These are phyloP conservation scores for Tetranychus piercei DNA, from an alignment of 2,888 invertebrate genomes.

Conservation along the genomic window DNA sequence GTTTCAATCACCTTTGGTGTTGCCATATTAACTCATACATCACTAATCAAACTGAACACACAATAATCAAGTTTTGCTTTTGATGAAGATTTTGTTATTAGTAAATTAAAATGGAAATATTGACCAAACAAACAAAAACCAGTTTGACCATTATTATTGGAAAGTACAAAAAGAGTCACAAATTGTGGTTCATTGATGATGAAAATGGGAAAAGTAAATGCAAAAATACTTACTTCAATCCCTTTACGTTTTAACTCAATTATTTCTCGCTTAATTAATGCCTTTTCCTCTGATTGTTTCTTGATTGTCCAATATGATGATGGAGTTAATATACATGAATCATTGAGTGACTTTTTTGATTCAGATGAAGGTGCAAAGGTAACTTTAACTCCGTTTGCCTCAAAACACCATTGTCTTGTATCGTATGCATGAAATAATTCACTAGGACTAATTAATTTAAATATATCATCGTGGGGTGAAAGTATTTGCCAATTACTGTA, in stretches of 20 bases:
- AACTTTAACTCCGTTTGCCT: conserved; percentile 28
- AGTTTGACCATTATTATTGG: too few species aligned
- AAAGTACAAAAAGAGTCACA: background rate
- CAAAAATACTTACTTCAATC: background rate
- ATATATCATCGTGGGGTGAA: conserved; percentile 21
- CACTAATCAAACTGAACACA: background rate
- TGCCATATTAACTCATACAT: background rate
- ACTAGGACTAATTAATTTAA: conserved; percentile 13
- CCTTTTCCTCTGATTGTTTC: background rate
- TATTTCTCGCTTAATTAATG: background rate
- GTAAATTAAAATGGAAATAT: too few species aligned
- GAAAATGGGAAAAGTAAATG: background rate
- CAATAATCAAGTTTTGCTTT: background rate
- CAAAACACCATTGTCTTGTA: conserved; percentile 21
- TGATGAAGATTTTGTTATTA: background rate
- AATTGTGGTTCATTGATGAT: background rate
- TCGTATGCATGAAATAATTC: conserved; percentile 18
- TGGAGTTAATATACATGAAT: background rate
- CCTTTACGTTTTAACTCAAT: background rate
- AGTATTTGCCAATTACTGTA: conserved; percentile 61
- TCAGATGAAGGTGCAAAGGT: conserved; percentile 2
- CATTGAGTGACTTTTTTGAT: background rate
- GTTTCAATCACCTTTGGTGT: background rate
- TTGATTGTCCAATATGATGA: conserved; percentile 8
- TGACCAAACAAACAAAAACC: too few species aligned